phyloP scores from a whole-genome alignment of 2,113 vertebrate genomes.

The Pygoscelis adeliae region DNA sequence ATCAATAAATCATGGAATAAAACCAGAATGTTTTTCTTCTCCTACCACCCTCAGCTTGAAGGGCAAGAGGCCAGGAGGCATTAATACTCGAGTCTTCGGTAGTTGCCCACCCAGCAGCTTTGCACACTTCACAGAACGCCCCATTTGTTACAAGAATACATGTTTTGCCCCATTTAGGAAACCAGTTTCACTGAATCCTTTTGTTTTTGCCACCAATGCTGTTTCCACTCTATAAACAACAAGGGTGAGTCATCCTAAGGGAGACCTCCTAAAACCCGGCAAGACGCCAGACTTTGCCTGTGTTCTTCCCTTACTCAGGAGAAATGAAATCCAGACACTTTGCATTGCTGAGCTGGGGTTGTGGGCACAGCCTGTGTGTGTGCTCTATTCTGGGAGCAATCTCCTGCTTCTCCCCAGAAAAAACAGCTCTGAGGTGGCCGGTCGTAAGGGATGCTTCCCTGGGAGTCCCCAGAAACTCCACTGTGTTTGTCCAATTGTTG shows the following conservation, averaged over 20 bases:
- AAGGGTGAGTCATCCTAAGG: not conserved
- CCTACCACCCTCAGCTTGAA: not conserved
- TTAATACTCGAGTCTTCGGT: not conserved
- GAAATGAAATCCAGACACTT: not conserved
- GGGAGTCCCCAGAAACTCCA: not conserved
- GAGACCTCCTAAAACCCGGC: not conserved
- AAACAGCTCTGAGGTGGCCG: rapidly evolving
- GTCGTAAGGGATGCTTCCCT: not conserved
- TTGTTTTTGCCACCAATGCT: not conserved
- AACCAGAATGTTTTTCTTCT: not conserved
- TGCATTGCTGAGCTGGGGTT: rapidly evolving
- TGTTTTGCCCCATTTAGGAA: not conserved
- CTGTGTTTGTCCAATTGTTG: too few relatives aligned
- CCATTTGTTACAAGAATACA: not conserved
- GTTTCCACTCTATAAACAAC: not conserved
- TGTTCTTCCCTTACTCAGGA: not conserved
- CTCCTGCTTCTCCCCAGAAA: not conserved
- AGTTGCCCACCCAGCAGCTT: not conserved
- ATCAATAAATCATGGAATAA: slow-evolving; percentile 40
- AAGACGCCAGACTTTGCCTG: not conserved
- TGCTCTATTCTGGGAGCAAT: not conserved
- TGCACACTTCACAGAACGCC: not conserved
- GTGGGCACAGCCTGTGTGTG: not conserved
- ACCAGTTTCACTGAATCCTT: not conserved
- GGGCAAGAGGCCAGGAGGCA: not conserved